Evolutionary conservation across 2,113 vertebrate species (phyloP).

Genomic region (Erythrocebus patas): DNA sequence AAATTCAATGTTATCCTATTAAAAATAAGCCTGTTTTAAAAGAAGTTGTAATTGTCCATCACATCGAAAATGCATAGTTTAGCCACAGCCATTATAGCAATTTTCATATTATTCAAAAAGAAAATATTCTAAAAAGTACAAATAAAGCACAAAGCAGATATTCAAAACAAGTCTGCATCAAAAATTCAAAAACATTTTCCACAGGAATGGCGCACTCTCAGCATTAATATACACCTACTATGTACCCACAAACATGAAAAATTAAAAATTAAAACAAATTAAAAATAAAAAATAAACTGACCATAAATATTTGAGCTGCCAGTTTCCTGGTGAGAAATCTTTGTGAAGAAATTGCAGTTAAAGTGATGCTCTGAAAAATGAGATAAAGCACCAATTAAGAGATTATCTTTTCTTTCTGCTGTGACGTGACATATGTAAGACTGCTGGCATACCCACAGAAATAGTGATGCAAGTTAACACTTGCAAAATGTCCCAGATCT

Average conservation of each 20-base stretch:
- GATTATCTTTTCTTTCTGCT: background rate
- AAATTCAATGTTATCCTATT: conserved; percentile 6
- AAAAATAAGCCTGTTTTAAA: background rate
- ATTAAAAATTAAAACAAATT: too few relatives aligned
- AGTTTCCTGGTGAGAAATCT: background rate
- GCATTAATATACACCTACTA: background rate
- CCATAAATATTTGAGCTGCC: background rate
- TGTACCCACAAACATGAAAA: too few relatives aligned
- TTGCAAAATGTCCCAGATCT: background rate
- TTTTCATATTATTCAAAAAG: background rate
- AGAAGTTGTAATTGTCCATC: background rate
- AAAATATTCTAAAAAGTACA: background rate
- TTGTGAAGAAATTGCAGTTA: background rate
- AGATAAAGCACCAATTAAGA: background rate
- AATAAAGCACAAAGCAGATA: background rate
- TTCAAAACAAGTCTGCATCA: background rate
- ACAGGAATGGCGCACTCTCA: background rate
- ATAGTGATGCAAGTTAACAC: background rate
- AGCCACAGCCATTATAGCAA: background rate
- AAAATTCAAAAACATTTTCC: conserved; percentile 25
- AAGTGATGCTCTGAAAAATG: background rate
- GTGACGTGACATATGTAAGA: background rate
- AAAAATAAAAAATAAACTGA: background rate
- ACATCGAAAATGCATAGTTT: background rate
- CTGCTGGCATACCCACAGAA: background rate